Evolutionary conservation across 1,140 invertebrate genomes (phyloP).

Genomic region (Ctenoplectra terminalis): DNA sequence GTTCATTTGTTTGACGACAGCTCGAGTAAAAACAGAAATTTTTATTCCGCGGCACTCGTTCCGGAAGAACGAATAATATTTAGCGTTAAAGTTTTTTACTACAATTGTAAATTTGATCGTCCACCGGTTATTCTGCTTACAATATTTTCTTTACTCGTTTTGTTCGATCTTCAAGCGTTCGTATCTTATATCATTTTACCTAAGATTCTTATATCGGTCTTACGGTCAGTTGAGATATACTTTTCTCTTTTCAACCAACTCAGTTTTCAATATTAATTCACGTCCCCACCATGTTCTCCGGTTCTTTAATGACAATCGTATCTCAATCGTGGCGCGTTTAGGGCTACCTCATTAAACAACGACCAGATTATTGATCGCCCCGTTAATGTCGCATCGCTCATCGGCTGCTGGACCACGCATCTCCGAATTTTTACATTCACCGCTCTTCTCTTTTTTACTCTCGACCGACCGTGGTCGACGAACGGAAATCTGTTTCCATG

Average conservation of each 20-base stretch:
- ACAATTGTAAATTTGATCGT: no score
- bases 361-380: slow-evolving; percentile 20
- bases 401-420: slow-evolving; percentile 12
- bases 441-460: background rate
- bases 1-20: background rate
- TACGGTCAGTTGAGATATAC: no score
- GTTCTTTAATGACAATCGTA: slow-evolving; percentile 22
- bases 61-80: background rate
- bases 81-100: background rate
- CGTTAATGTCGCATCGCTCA: slow-evolving; percentile 30
- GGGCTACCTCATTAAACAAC: background rate
- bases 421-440: background rate
- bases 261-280: background rate
- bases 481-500: slow-evolving; percentile 35
- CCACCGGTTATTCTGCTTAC: no score
- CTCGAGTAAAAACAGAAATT: slow-evolving; percentile 4
- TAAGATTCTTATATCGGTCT: no score
- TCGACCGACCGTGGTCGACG: background rate
- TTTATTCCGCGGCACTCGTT: background rate
- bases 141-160: no score
- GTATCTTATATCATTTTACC: no score
- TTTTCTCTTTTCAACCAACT: background rate
- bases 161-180: no score
- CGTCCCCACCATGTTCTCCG: background rate
- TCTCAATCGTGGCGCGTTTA: slow-evolving; percentile 1